Conservation (phyloP, 2,888 invertebrate species). For the Elmis aenea region DNA sequence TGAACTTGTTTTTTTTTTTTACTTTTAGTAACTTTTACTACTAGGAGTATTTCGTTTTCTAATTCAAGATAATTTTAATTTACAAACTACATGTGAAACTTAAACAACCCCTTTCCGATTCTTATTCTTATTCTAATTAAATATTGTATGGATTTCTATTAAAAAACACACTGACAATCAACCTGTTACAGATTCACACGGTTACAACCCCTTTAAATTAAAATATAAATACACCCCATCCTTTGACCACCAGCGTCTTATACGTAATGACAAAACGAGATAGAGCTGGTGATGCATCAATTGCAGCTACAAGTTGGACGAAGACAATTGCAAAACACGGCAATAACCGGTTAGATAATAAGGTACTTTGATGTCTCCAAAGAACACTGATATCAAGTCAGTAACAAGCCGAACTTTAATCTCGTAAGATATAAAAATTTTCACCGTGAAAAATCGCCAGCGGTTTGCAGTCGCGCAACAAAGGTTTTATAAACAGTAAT, state of each 20-base stretch:
- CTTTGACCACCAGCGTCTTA: slow-evolving; percentile 25
- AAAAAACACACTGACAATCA: too few relatives aligned
- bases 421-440: slow-evolving; percentile 3
- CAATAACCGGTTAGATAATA: slow-evolving; percentile 41
- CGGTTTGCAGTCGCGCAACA: too few relatives aligned
- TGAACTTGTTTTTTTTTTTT: too few relatives aligned
- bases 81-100: too few relatives aligned
- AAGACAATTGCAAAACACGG: slow-evolving; percentile 32
- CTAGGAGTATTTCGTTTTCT: too few relatives aligned
- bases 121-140: too few relatives aligned
- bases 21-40: too few relatives aligned
- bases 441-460: too few relatives aligned
- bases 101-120: too few relatives aligned
- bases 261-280: slow-evolving; percentile 16
- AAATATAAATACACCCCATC: slow-evolving; percentile 33
- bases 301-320: slow-evolving; percentile 28
- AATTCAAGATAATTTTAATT: too few relatives aligned
- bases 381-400: slow-evolving; percentile 30
- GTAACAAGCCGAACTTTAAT: slow-evolving; percentile 27
- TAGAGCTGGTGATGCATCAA: slow-evolving; percentile 27
- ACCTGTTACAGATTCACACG: slow-evolving; percentile 44
- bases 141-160: too few relatives aligned
- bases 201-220: slow-evolving; percentile 31
- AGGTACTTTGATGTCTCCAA: slow-evolving; percentile 33
- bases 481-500: too few relatives aligned